Percentiles rank a stretch among this genome's conserved stretches.
Evolutionary conservation across 2,888 invertebrate genomes (phyloP).

Genomic region (Lasioglossum morio): DNA sequence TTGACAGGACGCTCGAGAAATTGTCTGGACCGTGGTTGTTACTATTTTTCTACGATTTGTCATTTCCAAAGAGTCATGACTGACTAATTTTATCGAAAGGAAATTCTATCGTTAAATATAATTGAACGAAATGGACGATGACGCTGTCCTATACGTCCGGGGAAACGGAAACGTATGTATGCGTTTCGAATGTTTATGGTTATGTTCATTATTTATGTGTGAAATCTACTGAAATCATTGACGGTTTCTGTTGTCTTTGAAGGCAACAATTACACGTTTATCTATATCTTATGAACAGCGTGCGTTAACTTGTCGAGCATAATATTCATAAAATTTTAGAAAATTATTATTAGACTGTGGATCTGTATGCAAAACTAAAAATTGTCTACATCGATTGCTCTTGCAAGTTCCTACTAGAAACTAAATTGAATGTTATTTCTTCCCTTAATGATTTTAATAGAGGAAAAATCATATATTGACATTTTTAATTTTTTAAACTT

Average conservation of each 20-base stretch:
- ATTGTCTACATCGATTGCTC: no score
- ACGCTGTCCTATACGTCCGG: constrained; percentile 77
- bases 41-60: constrained; percentile 25
- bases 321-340: neutral
- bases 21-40: neutral
- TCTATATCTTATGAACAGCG: neutral
- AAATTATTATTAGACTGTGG: neutral
- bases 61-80: constrained; percentile 25
- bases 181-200: constrained; percentile 10
- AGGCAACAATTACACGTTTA: neutral
- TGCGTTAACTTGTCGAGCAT: neutral
- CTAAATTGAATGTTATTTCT: no score
- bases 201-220: neutral
- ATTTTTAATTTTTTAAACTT: no score
- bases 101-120: constrained; percentile 4
- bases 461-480: no score
- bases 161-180: constrained; percentile 68
- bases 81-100: constrained; percentile 23
- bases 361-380: no score
- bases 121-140: constrained; percentile 72
- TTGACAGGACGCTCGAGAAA: neutral
- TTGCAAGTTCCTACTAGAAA: no score
- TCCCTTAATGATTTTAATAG: no score
- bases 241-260: neutral
- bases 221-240: neutral